phyloP scores from a whole-genome alignment of 2,113 vertebrate species.

The Puma concolor region DNA sequence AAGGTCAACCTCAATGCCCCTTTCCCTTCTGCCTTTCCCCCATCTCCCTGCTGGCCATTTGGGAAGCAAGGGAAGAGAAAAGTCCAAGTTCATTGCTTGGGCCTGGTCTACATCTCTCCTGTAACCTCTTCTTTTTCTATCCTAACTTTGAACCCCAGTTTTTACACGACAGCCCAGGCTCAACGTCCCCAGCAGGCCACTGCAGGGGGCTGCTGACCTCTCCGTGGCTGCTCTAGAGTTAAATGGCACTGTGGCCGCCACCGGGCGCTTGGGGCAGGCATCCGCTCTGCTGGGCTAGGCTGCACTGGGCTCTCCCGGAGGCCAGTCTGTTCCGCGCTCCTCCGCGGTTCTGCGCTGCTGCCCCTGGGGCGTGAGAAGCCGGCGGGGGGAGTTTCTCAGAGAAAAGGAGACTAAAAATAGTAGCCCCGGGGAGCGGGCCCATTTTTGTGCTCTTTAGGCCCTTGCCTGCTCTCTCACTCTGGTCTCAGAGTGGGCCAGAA shows the following conservation, averaged over 20 bases:
- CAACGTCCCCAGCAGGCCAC: neutral
- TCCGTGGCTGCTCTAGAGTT: neutral
- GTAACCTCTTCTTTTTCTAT: neutral
- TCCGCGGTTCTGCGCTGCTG: conserved; percentile 39
- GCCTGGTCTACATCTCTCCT: neutral
- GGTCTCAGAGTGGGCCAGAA: neutral
- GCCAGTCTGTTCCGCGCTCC: neutral
- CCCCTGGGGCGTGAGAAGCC: conserved; percentile 82
- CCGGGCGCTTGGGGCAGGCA: neutral
- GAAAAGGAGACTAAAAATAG: conserved; percentile 83
- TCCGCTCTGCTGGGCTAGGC: neutral
- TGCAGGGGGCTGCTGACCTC: neutral
- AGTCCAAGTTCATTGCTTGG: neutral
- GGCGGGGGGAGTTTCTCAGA: conserved; percentile 79
- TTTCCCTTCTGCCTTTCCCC: neutral
- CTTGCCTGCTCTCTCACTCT: neutral
- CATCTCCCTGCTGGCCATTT: too few species aligned
- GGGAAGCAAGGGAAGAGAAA: neutral
- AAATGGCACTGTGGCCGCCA: neutral
- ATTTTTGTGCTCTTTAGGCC: neutral
- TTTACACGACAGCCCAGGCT: neutral
- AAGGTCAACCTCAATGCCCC: neutral
- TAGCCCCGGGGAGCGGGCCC: conserved; percentile 67
- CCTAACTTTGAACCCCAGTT: neutral
- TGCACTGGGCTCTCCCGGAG: neutral